These are phyloP conservation scores for Abrostola triplasia DNA, from an alignment of 2,888 invertebrate genomes.

Conservation along the genomic window DNA sequence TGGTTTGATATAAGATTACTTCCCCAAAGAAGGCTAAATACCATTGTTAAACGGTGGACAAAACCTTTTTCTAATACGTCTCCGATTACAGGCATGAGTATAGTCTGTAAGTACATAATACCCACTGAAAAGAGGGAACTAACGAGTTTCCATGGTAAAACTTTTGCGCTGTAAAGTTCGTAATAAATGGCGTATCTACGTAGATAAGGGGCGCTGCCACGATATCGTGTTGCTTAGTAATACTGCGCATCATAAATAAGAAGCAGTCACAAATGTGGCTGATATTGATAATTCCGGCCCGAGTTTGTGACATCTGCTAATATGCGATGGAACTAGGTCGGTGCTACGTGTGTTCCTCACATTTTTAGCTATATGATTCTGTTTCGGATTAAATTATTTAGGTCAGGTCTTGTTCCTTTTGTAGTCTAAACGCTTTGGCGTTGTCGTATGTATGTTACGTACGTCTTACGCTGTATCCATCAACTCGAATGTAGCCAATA, in stretches of 20 bases:
- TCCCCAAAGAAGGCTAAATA: conserved; percentile 3
- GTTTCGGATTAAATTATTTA: not conserved
- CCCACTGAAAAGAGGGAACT: conserved; percentile 18
- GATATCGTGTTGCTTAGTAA: conserved; percentile 49
- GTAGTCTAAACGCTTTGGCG: too few species aligned
- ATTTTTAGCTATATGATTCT: not conserved
- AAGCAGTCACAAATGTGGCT: conserved; percentile 40
- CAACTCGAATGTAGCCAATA: too few species aligned
- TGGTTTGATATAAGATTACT: not conserved
- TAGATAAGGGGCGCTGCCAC: conserved; percentile 29
- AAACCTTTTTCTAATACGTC: not conserved
- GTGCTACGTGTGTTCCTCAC: conserved; percentile 2
- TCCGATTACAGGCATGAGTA: not conserved
- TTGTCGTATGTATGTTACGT: too few species aligned
- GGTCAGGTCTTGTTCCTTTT: not conserved
- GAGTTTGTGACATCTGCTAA: conserved; percentile 35
- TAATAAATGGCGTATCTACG: conserved; percentile 37
- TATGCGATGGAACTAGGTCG: conserved; percentile 24
- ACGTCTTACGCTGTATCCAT: too few species aligned
- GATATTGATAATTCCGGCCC: conserved; percentile 17
- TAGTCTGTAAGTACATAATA: not conserved
- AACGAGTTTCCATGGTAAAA: conserved; percentile 26
- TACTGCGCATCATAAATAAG: conserved; percentile 45
- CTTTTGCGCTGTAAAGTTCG: conserved; percentile 36
- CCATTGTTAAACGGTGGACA: not conserved